phyloP scores from a whole-genome alignment of 2,113 vertebrate genomes.

The Chroicocephalus ridibundus region DNA sequence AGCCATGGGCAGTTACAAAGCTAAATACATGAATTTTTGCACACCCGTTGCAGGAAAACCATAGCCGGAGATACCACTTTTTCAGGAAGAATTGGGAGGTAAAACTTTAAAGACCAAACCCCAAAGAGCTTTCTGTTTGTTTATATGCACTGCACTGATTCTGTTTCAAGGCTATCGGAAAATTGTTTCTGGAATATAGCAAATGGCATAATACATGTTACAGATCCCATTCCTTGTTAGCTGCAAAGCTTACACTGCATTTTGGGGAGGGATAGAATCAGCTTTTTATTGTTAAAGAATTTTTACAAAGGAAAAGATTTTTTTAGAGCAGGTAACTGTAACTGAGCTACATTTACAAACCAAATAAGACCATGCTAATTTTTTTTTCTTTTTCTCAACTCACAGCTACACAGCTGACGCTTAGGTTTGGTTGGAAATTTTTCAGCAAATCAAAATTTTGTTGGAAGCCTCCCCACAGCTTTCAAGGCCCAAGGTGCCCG shows the following conservation, averaged over 20 bases:
- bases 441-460: not conserved
- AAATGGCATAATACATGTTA: not conserved
- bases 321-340: not conserved
- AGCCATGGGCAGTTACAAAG: not conserved
- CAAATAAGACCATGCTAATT: not conserved
- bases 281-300: not conserved
- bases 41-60: not conserved
- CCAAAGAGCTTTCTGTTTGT: not conserved
- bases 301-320: not conserved
- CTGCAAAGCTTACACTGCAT: not conserved
- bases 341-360: not conserved
- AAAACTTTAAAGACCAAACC: not conserved
- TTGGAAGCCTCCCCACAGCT: not conserved
- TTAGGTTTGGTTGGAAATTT: not conserved
- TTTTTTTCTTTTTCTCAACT: not conserved
- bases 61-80: not conserved
- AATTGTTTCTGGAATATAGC: conserved; percentile 27
- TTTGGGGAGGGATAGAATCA: not conserved
- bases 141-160: not conserved
- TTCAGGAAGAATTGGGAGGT: not conserved
- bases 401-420: not conserved
- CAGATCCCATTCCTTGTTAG: not conserved
- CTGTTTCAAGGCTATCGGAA: not conserved
- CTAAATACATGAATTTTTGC: not conserved
- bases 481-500: not conserved